These are phyloP conservation scores for Ophion ellenae DNA, from an alignment of 2,888 invertebrate genomes.

Conservation along the genomic window DNA sequence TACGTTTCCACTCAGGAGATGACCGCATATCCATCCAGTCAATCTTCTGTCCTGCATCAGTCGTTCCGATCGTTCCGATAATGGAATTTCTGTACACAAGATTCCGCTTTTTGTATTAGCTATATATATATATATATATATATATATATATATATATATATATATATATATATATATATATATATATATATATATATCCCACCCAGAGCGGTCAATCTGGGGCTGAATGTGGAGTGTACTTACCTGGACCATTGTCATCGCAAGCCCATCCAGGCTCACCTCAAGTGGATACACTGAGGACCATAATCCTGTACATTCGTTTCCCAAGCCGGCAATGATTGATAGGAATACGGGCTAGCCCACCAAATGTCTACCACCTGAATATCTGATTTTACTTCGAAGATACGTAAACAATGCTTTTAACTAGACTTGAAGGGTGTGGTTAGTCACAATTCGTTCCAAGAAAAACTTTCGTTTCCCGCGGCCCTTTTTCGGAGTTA, in stretches of 20 bases:
- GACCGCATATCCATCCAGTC: conserved; percentile 53
- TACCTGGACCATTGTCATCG: conserved; percentile 61
- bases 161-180: conserved; percentile 27
- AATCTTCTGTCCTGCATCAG: conserved; percentile 13
- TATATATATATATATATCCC: neutral
- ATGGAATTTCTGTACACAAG: conserved; percentile 51
- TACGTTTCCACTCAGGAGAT: conserved; percentile 65
- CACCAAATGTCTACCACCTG: no score
- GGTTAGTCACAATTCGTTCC: neutral
- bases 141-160: neutral
- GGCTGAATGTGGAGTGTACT: conserved; percentile 39
- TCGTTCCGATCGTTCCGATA: conserved; percentile 37
- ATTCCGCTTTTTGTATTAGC: conserved; percentile 35
- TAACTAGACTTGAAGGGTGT: neutral
- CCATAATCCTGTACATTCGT: no score
- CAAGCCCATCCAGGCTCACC: conserved; percentile 37
- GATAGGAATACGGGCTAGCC: no score
- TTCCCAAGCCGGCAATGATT: no score
- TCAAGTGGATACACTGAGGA: no score
- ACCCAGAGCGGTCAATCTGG: neutral
- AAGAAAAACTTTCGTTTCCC: no score
- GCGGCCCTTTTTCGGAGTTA: neutral
- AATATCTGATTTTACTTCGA: no score
- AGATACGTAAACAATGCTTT: no score
- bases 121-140: conserved; percentile 1